phyloP scores from a whole-genome alignment of 1,140 invertebrate species.

The Nasonia giraulti region DNA sequence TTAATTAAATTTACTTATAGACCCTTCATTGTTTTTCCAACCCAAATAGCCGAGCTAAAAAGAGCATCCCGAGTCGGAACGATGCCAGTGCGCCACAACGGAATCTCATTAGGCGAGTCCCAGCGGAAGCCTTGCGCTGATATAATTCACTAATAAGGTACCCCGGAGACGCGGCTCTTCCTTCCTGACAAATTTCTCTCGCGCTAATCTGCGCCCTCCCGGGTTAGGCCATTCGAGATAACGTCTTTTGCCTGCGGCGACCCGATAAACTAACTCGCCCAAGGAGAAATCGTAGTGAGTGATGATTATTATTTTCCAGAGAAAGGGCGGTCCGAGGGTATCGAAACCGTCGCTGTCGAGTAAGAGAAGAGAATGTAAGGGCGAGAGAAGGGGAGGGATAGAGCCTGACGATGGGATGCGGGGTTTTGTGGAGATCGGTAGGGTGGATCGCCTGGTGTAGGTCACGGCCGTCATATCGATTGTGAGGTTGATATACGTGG shows the following conservation, averaged over 20 bases:
- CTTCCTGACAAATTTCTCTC: conserved; percentile 40
- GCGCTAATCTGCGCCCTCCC: conserved; percentile 30
- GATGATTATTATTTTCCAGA: conserved; percentile 38
- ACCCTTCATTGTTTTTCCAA: neutral
- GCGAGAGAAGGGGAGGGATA: no score
- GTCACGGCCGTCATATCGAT: no score
- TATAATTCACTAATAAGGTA: conserved; percentile 58
- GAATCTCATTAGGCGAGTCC: conserved; percentile 55
- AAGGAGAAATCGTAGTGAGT: conserved; percentile 6
- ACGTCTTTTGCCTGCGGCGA: neutral
- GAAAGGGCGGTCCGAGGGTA: neutral
- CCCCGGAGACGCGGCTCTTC: conserved; percentile 44
- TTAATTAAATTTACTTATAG: neutral
- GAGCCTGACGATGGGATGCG: neutral
- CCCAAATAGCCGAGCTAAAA: no score
- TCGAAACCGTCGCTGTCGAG: neutral
- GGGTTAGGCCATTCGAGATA: conserved; percentile 41
- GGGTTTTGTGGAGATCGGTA: neutral
- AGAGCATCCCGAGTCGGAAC: neutral
- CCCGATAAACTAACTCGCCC: conserved; percentile 26
- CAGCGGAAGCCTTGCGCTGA: conserved; percentile 48
- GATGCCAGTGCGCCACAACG: neutral
- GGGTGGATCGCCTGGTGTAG: neutral
- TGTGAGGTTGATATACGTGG: no score
- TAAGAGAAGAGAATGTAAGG: no score